phyloP scores from a whole-genome alignment of 1,140 invertebrate species.

The Dinoponera quadriceps region DNA sequence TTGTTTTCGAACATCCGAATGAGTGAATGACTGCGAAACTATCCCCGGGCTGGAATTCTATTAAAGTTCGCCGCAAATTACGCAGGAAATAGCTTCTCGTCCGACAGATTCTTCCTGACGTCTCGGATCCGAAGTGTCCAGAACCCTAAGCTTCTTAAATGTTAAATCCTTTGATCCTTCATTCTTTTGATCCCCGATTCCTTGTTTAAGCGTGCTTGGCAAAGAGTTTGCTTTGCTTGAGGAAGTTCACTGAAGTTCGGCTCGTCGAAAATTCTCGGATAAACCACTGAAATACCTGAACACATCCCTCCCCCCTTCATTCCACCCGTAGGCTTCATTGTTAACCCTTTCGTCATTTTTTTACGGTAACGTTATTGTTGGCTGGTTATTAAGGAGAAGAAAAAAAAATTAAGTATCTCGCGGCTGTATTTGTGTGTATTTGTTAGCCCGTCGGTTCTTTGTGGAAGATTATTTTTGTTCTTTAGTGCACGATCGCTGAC shows the following conservation, averaged over 20 bases:
- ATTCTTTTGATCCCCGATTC: constrained; percentile 35
- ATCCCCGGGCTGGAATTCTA: neutral
- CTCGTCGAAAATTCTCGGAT: constrained; percentile 8
- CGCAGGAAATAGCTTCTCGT: neutral
- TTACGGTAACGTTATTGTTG: constrained; percentile 5
- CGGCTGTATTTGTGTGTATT: neutral
- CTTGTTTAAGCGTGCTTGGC: constrained; percentile 6
- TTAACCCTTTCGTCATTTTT: constrained; percentile 1
- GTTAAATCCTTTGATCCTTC: constrained; percentile 24
- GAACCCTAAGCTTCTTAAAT: constrained; percentile 14
- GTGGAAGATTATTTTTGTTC: constrained; percentile 9
- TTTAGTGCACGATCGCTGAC: neutral
- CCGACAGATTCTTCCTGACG: neutral
- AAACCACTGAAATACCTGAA: constrained; percentile 28
- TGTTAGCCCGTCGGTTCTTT: neutral
- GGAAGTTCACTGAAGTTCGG: constrained; percentile 20
- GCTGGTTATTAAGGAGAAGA: neutral
- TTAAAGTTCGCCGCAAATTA: neutral
- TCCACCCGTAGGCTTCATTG: neutral
- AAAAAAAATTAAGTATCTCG: neutral
- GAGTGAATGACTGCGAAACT: neutral
- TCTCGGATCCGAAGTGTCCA: constrained; percentile 15
- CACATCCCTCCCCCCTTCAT: neutral
- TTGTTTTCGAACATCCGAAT: neutral
- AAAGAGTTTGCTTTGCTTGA: constrained; percentile 27